These are phyloP conservation scores for Calephelis perditalis DNA, from an alignment of 2,888 invertebrate genomes.

Conservation along the genomic window DNA sequence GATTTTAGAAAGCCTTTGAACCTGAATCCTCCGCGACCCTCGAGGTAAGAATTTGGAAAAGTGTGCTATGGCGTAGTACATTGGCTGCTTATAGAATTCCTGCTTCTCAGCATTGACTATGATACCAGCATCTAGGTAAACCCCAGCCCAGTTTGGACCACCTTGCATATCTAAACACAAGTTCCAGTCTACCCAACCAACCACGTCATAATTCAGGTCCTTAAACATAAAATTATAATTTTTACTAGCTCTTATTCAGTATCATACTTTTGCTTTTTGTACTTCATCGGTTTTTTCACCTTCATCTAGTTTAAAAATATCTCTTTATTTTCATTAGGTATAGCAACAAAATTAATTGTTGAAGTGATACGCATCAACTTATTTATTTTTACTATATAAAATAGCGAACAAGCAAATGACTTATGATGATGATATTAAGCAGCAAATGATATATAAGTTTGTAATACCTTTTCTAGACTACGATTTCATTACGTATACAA, in stretches of 20 bases:
- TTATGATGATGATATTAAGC: too few species aligned
- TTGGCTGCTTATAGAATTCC: slow-evolving; percentile 92
- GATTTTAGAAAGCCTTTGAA: slow-evolving; percentile 17
- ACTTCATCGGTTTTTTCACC: too few species aligned
- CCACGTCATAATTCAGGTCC: slow-evolving; percentile 83
- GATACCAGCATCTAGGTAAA: slow-evolving; percentile 85
- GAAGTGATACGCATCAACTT: too few species aligned
- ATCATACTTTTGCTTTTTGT: too few species aligned
- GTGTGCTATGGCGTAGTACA: slow-evolving; percentile 90
- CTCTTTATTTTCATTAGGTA: too few species aligned
- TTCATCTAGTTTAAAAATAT: too few species aligned
- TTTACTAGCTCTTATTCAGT: neutral
- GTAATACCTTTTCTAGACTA: neutral
- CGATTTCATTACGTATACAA: too few species aligned
- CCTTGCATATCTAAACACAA: slow-evolving; percentile 83
- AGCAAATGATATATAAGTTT: neutral
- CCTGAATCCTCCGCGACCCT: slow-evolving; percentile 62
- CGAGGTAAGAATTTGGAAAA: slow-evolving; percentile 82
- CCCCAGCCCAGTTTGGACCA: slow-evolving; percentile 86
- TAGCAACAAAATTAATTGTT: too few species aligned
- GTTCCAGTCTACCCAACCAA: slow-evolving; percentile 95
- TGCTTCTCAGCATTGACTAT: slow-evolving; percentile 65
- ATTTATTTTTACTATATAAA: too few species aligned
- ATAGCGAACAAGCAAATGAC: too few species aligned
- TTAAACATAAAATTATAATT: slow-evolving; percentile 36